A percentile compares a stretch with the other conserved stretches of the same genome.
Evolutionary conservation across 2,797 vertebrate species (phyloP).

Genomic region (Myiotriccus ornatus): DNA sequence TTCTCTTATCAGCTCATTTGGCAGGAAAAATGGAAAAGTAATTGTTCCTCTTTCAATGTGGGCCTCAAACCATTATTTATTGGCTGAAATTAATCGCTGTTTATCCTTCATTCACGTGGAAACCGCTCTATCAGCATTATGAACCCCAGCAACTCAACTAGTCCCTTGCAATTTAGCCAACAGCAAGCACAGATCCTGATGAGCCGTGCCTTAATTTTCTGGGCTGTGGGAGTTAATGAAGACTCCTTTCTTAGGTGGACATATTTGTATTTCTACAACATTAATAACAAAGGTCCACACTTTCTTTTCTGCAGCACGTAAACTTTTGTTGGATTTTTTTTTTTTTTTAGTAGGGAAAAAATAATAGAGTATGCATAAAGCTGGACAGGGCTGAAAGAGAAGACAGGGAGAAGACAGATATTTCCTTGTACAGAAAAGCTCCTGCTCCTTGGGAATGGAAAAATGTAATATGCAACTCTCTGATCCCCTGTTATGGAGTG

Average conservation of each 20-base stretch:
- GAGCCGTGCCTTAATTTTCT: slow-evolving; percentile 87
- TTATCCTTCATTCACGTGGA: slow-evolving; percentile 87
- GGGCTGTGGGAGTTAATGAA: slow-evolving; percentile 86
- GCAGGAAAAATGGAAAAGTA: slow-evolving; percentile 93
- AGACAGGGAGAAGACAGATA: neutral
- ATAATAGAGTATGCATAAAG: neutral
- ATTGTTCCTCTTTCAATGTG: slow-evolving; percentile 89
- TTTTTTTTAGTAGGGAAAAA: slow-evolving; percentile 8
- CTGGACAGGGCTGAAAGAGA: neutral
- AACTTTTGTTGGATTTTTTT: slow-evolving; percentile 25
- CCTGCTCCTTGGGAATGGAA: neutral
- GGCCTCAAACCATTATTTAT: slow-evolving; percentile 91
- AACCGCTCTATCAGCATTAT: slow-evolving; percentile 87
- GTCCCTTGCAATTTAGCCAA: slow-evolving; percentile 83
- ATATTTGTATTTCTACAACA: slow-evolving; percentile 85
- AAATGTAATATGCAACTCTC: neutral
- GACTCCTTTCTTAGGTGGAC: slow-evolving; percentile 82
- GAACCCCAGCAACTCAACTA: slow-evolving; percentile 79
- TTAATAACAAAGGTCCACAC: slow-evolving; percentile 78
- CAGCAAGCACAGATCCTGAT: slow-evolving; percentile 78
- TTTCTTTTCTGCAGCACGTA: slow-evolving; percentile 68
- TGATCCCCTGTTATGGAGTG: neutral
- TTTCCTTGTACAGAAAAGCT: neutral
- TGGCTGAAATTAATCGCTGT: slow-evolving; percentile 91
- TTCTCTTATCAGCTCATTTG: slow-evolving; percentile 94